Evolutionary conservation across 2,113 vertebrate genomes (phyloP).

Genomic region (Cervus canadensis): DNA sequence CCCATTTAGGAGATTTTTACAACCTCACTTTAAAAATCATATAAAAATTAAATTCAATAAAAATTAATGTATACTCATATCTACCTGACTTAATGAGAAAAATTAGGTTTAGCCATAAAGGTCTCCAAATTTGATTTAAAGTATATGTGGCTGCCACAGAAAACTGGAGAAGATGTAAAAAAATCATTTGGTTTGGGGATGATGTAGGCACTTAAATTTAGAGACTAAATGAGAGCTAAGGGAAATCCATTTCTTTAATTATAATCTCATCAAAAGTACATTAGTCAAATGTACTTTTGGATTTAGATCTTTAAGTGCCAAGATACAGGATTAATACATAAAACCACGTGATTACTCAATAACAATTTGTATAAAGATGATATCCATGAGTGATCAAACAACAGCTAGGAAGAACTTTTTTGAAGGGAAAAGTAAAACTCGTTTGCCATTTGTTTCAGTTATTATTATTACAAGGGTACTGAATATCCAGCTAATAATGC

Average conservation of each 20-base stretch:
- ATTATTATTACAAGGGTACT: slow-evolving; percentile 41
- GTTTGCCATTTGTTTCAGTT: slow-evolving; percentile 41
- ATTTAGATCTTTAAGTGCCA: slow-evolving; percentile 56
- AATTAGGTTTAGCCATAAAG: slow-evolving; percentile 44
- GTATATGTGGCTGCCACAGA: neutral
- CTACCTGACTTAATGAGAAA: slow-evolving; percentile 56
- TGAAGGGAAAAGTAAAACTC: slow-evolving; percentile 17
- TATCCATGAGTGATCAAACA: slow-evolving; percentile 24
- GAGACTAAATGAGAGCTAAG: slow-evolving; percentile 51
- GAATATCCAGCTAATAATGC: neutral
- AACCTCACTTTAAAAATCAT: slow-evolving; percentile 52
- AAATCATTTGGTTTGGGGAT: slow-evolving; percentile 8
- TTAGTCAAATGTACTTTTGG: slow-evolving; percentile 54
- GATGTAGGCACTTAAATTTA: slow-evolving; percentile 48
- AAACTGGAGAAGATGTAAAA: slow-evolving; percentile 28
- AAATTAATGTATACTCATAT: slow-evolving; percentile 55
- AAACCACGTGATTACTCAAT: slow-evolving; percentile 44
- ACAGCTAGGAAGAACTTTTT: slow-evolving; percentile 3
- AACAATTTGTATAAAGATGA: slow-evolving; percentile 48
- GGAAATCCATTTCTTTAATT: slow-evolving; percentile 72
- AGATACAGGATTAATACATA: slow-evolving; percentile 12
- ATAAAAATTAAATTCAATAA: slow-evolving; percentile 64
- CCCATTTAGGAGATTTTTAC: slow-evolving; percentile 53
- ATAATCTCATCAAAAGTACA: slow-evolving; percentile 64
- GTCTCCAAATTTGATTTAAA: slow-evolving; percentile 57